phyloP scores from a whole-genome alignment of 1,140 invertebrate species.

The Apis mellifera region DNA sequence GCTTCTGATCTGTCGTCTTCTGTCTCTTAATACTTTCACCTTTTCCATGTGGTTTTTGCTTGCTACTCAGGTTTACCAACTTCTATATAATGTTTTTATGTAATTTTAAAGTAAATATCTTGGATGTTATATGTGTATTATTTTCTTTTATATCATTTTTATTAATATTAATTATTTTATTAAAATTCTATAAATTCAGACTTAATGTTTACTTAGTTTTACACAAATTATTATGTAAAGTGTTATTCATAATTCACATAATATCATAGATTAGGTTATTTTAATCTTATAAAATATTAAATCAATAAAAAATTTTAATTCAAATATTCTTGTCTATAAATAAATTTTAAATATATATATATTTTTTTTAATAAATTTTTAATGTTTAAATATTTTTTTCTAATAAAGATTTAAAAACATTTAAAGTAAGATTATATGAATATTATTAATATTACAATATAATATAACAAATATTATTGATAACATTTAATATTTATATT shows the following conservation, averaged over 20 bases:
- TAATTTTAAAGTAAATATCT: neutral
- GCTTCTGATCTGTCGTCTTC: constrained; percentile 43
- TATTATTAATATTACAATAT: neutral
- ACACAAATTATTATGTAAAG: too few relatives aligned
- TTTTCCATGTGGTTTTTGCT: constrained; percentile 27
- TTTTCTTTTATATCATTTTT: neutral
- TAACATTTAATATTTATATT: too few relatives aligned
- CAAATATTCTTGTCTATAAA: neutral
- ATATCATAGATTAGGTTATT: neutral
- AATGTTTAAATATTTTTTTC: neutral
- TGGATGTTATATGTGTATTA: neutral
- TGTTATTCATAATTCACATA: neutral
- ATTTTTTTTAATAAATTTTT: neutral
- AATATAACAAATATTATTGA: too few relatives aligned
- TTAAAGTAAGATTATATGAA: neutral
- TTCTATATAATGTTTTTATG: neutral
- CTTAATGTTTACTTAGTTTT: neutral
- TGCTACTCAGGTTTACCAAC: constrained; percentile 22
- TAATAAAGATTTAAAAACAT: too few relatives aligned
- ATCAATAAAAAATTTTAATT: neutral
- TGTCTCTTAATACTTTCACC: constrained; percentile 19
- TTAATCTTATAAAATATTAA: neutral
- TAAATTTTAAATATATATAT: neutral
- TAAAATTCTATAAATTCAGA: neutral
- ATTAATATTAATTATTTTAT: neutral